These are phyloP conservation scores for Sinocyclocheilus anophthalmus DNA, from an alignment of 2,113 vertebrate genomes.

Conservation along the genomic window DNA sequence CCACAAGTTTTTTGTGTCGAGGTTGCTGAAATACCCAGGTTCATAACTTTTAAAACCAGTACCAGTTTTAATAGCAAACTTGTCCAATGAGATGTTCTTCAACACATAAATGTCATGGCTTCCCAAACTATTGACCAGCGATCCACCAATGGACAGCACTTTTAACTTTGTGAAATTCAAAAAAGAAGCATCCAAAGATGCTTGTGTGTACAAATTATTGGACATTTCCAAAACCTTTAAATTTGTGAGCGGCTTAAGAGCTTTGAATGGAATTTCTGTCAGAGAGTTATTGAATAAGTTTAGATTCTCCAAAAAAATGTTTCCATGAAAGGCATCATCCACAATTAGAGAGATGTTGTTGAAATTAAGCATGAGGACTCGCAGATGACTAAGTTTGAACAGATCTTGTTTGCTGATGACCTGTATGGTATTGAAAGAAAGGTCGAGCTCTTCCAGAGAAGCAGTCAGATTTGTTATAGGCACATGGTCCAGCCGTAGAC, in stretches of 20 bases:
- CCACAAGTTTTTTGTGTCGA: slow-evolving; percentile 74
- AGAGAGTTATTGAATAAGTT: slow-evolving; percentile 84
- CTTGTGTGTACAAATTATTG: slow-evolving; percentile 78
- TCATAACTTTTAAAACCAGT: slow-evolving; percentile 76
- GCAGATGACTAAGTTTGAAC: slow-evolving; percentile 63
- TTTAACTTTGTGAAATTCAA: slow-evolving; percentile 65
- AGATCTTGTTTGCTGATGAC: slow-evolving; percentile 67
- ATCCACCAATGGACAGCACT: slow-evolving; percentile 78
- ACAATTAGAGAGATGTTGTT: slow-evolving; percentile 80
- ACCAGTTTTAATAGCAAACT: slow-evolving; percentile 79
- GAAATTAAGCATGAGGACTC: slow-evolving; percentile 68
- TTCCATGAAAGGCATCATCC: slow-evolving; percentile 70
- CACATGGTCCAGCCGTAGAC: slow-evolving; percentile 66
- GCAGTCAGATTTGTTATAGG: slow-evolving; percentile 70
- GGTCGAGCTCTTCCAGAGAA: slow-evolving; percentile 71
- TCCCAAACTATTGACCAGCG: slow-evolving; percentile 68
- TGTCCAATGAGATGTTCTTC: slow-evolving; percentile 66
- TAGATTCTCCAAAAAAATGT: slow-evolving; percentile 72
- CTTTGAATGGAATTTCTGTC: slow-evolving; percentile 68
- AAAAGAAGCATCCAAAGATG: slow-evolving; percentile 67
- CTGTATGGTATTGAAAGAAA: slow-evolving; percentile 79
- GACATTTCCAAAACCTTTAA: slow-evolving; percentile 75
- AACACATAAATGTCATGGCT: slow-evolving; percentile 71
- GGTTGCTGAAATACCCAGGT: slow-evolving; percentile 72
- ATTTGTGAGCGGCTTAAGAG: slow-evolving; percentile 67